A percentile compares a stretch with the other conserved stretches of the same genome.
phyloP scores from a whole-genome alignment of 2,797 vertebrate genomes.

The Leptoclinus maculatus region DNA sequence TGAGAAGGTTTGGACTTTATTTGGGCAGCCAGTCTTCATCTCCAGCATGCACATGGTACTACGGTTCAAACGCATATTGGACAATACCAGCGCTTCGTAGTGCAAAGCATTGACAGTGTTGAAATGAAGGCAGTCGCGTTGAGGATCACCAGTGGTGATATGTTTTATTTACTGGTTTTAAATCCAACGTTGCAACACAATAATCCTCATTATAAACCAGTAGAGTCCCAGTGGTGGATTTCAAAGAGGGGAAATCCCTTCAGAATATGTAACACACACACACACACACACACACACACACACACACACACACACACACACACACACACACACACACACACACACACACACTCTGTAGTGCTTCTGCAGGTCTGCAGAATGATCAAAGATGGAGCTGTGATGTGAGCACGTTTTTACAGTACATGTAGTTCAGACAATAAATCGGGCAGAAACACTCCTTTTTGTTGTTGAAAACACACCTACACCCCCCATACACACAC shows the following conservation, averaged over 20 bases:
- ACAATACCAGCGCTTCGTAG: not conserved
- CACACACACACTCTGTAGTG: not conserved
- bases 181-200: not conserved
- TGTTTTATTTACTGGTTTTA: not conserved
- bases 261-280: conserved; percentile 18
- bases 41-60: not conserved
- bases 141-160: not conserved
- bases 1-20: not conserved
- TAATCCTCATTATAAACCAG: conserved; percentile 39
- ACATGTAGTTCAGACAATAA: conserved; percentile 15
- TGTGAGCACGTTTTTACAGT: conserved; percentile 5
- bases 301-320: conserved; percentile 4
- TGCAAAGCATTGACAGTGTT: not conserved
- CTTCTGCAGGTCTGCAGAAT: conserved; percentile 31
- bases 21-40: not conserved
- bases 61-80: not conserved
- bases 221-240: conserved; percentile 39
- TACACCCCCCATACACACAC: too few relatives aligned
- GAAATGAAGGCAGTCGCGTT: not conserved
- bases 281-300: conserved; percentile 4
- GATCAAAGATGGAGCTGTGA: conserved; percentile 40
- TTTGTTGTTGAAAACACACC: not conserved
- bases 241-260: conserved; percentile 48
- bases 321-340: not conserved
- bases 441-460: conserved; percentile 6